Base-by-base conservation (phyloP, 2,888 invertebrate genomes). In the Drosophila prostipennis region DNA sequence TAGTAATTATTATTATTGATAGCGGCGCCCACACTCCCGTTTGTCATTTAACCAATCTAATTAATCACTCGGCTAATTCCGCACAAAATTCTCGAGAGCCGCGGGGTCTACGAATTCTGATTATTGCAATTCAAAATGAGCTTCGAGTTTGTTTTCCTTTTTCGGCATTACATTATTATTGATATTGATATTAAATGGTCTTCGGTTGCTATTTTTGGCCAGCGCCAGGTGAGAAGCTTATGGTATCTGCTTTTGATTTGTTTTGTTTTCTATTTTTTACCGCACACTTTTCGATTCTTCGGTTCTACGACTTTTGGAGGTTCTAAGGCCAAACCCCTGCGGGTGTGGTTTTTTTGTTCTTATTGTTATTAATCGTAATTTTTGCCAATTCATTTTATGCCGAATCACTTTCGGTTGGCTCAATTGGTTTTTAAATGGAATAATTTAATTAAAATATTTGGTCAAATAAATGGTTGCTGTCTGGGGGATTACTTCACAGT, bases 71-170 rank as follows among this genome's bases (percentile, higher is more conserved):
- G 48, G 16, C 45, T 70, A 78, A 79, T 53, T 67, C 84, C 75
- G 19, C 57, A 63, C 54, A 61, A 74, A 67, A 56, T 70, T 65
- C 69, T 61, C 52, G 23, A 58, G 69, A 71, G 80, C 78, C 72
- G 49, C 63, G 51, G 73, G 70, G 75, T 78, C 73, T 84, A 63
- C 51, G 40, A 67, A 61, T 79, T 79, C 68, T 87, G 82, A 85
- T 80, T 78, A 78, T 78, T 82, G 78, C 88, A 85, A 84, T 87
- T 77, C 61, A 87, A 87, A 69, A 54, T 83, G 67, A 61, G 64
- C 71, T 70, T 42, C 39, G 64, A 64, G 45, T 64, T 64, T 40
- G 46, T 40, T 74, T 56, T 46, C 43, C 52, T 42, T 63, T 56
- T 69, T 52, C 51, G 72, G 60, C n/a, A 51, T 71, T 71, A 70